Evolutionary conservation across 2,888 invertebrate species (phyloP).

Genomic region (Agonopterix alstromeriana): DNA sequence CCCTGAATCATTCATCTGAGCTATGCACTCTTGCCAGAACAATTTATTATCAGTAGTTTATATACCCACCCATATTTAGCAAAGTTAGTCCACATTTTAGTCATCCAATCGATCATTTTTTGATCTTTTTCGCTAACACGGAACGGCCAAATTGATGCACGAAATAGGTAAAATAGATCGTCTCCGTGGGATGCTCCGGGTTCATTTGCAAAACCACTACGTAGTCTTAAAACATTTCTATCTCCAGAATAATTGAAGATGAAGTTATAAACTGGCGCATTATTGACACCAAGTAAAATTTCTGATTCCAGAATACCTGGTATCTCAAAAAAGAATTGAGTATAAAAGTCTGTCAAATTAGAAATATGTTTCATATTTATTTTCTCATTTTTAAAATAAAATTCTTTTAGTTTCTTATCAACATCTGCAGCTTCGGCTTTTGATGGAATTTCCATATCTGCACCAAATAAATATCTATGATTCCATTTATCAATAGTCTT

Average conservation of each 20-base stretch:
- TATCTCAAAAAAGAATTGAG: slow-evolving; percentile 59
- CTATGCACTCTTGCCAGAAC: too few relatives aligned
- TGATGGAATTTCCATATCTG: slow-evolving; percentile 48
- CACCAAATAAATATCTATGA: slow-evolving; percentile 48
- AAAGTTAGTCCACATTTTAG: slow-evolving; percentile 60
- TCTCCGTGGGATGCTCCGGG: slow-evolving; percentile 56
- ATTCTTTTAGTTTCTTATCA: slow-evolving; percentile 38
- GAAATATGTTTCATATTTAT: slow-evolving; percentile 47
- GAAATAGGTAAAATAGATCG: slow-evolving; percentile 58
- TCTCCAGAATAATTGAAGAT: slow-evolving; percentile 52
- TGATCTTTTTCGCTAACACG: slow-evolving; percentile 34
- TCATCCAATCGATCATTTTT: slow-evolving; percentile 44
- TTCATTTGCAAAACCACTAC: slow-evolving; percentile 30
- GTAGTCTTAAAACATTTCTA: slow-evolving; percentile 46
- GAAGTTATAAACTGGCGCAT: slow-evolving; percentile 48
- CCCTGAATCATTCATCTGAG: too few relatives aligned
- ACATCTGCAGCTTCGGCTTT: slow-evolving; percentile 36
- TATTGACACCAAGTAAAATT: slow-evolving; percentile 19
- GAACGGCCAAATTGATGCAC: slow-evolving; percentile 41
- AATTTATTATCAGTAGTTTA: too few relatives aligned
- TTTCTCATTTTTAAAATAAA: slow-evolving; percentile 63
- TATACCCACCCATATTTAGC: slow-evolving; percentile 54
- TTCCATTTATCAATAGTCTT: slow-evolving; percentile 35
- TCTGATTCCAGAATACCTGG: slow-evolving; percentile 51
- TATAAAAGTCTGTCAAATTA: slow-evolving; percentile 49